Evolutionary conservation across 2,888 invertebrate species (phyloP).

Genomic region (Philereme transversata): DNA sequence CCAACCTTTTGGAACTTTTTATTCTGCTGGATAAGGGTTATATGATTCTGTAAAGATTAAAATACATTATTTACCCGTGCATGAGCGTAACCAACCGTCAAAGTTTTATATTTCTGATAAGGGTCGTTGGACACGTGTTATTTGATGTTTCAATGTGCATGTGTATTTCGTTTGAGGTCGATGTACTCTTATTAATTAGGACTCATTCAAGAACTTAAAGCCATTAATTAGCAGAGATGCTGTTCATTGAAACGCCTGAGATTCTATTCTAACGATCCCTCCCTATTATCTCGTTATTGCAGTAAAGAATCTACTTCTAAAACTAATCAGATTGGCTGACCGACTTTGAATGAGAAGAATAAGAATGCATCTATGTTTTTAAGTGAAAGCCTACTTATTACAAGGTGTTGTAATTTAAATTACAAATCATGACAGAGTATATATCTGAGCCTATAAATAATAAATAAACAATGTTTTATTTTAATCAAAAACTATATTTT

Average conservation of each 20-base stretch:
- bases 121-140: slow-evolving; percentile 62
- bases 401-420: no score
- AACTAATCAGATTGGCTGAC: no score
- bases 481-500: no score
- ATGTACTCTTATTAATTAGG: slow-evolving; percentile 36
- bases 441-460: no score
- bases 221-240: slow-evolving; percentile 27
- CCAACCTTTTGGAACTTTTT: slow-evolving; percentile 68
- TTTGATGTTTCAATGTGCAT: slow-evolving; percentile 52
- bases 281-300: no score
- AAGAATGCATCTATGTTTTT: no score
- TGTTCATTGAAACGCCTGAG: slow-evolving; percentile 12
- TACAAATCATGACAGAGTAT: no score
- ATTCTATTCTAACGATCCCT: no score
- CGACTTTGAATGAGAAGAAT: no score
- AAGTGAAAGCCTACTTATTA: no score
- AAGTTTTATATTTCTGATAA: slow-evolving; percentile 76
- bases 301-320: no score
- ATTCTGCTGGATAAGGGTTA: slow-evolving; percentile 67
- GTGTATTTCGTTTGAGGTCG: slow-evolving; percentile 43
- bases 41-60: slow-evolving; percentile 70
- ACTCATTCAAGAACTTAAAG: slow-evolving; percentile 16
- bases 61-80: slow-evolving; percentile 75
- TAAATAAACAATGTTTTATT: no score
- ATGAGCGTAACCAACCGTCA: slow-evolving; percentile 67